Conservation (phyloP, 2,888 invertebrate species). For the Endotricha flammealis region DNA sequence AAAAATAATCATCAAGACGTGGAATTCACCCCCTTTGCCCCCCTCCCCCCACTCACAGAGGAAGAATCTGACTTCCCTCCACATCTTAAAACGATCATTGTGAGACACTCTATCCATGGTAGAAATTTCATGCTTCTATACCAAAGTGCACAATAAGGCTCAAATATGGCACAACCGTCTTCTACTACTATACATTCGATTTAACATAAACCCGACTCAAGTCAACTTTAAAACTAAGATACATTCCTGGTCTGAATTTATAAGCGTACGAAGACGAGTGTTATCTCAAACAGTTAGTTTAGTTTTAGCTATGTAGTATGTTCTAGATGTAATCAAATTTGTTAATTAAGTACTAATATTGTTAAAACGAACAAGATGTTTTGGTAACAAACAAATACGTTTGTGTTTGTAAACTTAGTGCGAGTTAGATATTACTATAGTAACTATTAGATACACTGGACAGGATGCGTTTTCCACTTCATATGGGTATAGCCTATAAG, state of each 20-base stretch:
- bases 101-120: too few relatives aligned
- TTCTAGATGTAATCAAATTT: slow-evolving; percentile 1
- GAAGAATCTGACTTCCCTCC: too few relatives aligned
- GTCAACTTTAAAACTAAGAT: slow-evolving; percentile 14
- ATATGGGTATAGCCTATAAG: not conserved
- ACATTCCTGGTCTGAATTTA: slow-evolving; percentile 12
- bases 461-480: not conserved
- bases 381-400: slow-evolving; percentile 4
- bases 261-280: slow-evolving; percentile 15
- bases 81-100: too few relatives aligned
- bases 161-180: too few relatives aligned
- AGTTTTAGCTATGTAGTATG: not conserved
- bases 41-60: too few relatives aligned
- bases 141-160: too few relatives aligned
- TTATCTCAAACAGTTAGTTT: not conserved
- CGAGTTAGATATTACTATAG: not conserved
- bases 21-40: too few relatives aligned
- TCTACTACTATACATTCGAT: slow-evolving; percentile 37
- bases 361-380: slow-evolving; percentile 8
- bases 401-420: slow-evolving; percentile 4
- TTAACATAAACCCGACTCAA: slow-evolving; percentile 25
- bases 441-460: slow-evolving; percentile 1
- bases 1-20: too few relatives aligned
- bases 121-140: too few relatives aligned
- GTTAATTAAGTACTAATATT: slow-evolving; percentile 8